Conservation (phyloP, 1,140 invertebrate genomes). For the Nomia melanderi region DNA sequence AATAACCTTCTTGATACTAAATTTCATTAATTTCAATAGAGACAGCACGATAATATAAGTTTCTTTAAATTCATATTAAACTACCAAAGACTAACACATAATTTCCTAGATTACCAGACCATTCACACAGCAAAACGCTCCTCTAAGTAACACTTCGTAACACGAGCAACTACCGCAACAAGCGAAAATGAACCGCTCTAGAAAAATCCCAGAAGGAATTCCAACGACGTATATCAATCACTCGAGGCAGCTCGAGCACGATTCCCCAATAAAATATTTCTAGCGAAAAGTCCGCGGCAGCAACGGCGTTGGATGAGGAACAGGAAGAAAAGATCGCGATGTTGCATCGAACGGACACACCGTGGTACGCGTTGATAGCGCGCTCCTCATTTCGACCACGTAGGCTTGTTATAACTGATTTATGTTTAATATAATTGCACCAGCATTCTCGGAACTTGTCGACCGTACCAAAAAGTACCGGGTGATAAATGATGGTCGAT, state of each 20-base stretch:
- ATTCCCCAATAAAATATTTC: not conserved
- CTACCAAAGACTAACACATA: too few relatives aligned
- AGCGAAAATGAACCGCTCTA: too few relatives aligned
- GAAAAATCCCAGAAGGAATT: too few relatives aligned
- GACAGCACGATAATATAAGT: too few relatives aligned
- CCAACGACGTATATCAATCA: too few relatives aligned
- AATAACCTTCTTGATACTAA: too few relatives aligned
- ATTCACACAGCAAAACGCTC: too few relatives aligned
- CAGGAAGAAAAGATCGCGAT: not conserved
- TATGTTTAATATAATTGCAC: constrained; percentile 74
- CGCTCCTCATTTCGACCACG: constrained; percentile 49
- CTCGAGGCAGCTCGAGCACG: not conserved
- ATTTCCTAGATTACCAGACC: too few relatives aligned
- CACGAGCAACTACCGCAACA: too few relatives aligned
- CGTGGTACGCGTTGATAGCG: constrained; percentile 49
- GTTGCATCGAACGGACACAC: not conserved
- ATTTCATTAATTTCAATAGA: too few relatives aligned
- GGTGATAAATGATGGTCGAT: constrained; percentile 67
- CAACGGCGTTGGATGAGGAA: not conserved
- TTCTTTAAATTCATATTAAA: too few relatives aligned
- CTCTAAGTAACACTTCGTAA: too few relatives aligned
- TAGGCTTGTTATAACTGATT: constrained; percentile 72
- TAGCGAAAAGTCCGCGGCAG: not conserved
- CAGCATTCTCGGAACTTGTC: constrained; percentile 62
- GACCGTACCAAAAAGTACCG: constrained; percentile 62